Conservation (phyloP, 2,113 vertebrate genomes). For the Porphyrio hochstetteri region DNA sequence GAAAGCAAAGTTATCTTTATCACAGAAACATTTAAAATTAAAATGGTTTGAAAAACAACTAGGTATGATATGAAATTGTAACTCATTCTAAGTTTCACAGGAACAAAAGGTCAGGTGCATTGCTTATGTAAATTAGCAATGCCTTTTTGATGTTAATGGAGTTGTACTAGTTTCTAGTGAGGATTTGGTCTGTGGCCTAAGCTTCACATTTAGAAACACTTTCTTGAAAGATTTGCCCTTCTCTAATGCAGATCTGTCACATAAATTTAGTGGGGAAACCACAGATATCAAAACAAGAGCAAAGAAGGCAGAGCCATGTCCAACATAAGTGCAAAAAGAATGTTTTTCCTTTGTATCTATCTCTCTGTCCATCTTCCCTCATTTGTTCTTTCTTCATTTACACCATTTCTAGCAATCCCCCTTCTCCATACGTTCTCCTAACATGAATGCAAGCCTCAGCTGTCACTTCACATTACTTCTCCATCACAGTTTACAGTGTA, state of each 20-base stretch:
- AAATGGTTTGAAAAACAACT: conserved; percentile 45
- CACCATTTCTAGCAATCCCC: not conserved
- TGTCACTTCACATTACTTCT: not conserved
- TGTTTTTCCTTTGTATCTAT: not conserved
- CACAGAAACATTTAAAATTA: conserved; percentile 43
- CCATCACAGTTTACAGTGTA: not conserved
- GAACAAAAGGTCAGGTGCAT: conserved; percentile 40
- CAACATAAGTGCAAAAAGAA: not conserved
- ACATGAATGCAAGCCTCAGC: not conserved
- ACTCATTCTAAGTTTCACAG: conserved; percentile 8
- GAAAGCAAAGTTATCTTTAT: conserved; percentile 37
- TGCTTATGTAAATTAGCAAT: not conserved
- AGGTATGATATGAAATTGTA: not conserved
- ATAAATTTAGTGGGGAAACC: not conserved
- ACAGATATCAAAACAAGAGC: not conserved
- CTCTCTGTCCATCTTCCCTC: not conserved
- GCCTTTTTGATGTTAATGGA: not conserved
- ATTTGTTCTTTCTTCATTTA: not conserved
- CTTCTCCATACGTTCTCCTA: not conserved
- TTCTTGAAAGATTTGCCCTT: not conserved
- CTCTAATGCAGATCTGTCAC: not conserved
- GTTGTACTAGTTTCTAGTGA: not conserved
- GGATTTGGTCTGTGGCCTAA: not conserved
- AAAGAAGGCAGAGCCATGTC: not conserved
- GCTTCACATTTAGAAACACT: not conserved